phyloP scores from a whole-genome alignment of 2,113 vertebrate species.

The Alouatta palliata region DNA sequence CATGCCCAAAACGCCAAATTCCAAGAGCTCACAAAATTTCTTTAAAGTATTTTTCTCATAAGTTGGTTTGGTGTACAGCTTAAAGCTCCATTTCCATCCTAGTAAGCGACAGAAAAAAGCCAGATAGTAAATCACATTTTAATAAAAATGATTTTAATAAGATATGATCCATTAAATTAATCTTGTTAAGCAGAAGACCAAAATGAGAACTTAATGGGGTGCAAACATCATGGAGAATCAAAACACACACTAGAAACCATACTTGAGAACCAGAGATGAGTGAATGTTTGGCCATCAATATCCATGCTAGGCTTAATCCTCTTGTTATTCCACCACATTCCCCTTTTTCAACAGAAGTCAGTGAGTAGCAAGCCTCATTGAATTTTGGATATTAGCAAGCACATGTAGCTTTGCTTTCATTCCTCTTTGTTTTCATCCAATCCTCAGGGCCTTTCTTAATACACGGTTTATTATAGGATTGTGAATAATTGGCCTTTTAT shows the following conservation, averaged over 20 bases:
- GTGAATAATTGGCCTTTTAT: neutral
- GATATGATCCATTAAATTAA: neutral
- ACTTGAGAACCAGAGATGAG: neutral
- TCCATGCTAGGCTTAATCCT: neutral
- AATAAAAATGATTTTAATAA: constrained; percentile 16
- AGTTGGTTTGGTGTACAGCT: neutral
- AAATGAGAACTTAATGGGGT: neutral
- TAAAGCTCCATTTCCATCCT: neutral
- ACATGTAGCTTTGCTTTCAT: neutral
- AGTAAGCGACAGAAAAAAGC: neutral
- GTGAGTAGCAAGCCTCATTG: neutral
- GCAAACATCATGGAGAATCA: neutral
- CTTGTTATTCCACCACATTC: neutral
- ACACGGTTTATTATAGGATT: neutral
- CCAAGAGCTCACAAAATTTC: neutral
- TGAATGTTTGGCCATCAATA: neutral
- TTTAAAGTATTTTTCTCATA: neutral
- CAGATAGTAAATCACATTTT: neutral
- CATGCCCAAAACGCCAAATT: neutral
- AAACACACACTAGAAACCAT: neutral
- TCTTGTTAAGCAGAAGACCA: neutral
- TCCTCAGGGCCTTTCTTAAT: neutral
- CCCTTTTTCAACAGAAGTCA: neutral
- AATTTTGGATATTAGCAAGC: neutral
- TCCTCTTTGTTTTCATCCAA: neutral